A percentile compares a stretch with the other conserved stretches of the same genome.
phyloP scores from a whole-genome alignment of 2,113 vertebrate species.

The Numenius arquata region DNA sequence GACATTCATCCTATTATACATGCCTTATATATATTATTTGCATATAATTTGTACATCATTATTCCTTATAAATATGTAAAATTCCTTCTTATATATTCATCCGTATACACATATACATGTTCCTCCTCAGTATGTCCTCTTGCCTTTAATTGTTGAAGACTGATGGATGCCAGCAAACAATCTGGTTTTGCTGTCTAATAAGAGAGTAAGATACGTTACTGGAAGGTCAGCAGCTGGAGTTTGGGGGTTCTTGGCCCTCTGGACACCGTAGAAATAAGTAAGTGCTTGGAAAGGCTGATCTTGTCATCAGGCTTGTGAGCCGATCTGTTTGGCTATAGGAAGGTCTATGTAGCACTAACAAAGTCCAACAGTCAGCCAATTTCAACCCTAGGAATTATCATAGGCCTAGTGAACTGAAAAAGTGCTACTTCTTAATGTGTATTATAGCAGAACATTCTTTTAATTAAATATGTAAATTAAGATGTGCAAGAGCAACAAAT shows the following conservation, averaged over 20 bases:
- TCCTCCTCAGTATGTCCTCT: not conserved
- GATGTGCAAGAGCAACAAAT: not conserved
- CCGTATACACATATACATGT: no score
- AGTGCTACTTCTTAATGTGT: not conserved
- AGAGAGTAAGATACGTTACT: not conserved
- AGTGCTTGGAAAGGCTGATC: not conserved
- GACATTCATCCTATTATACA: not conserved
- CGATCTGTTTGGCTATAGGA: not conserved
- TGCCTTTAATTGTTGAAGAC: not conserved
- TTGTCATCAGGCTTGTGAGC: not conserved
- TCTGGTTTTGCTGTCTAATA: not conserved
- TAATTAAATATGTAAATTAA: not conserved
- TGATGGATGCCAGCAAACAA: not conserved
- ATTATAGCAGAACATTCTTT: not conserved
- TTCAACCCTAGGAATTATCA: conserved; percentile 11
- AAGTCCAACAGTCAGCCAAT: not conserved
- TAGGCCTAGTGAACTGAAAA: not conserved
- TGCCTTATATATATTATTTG: not conserved
- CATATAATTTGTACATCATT: not conserved
- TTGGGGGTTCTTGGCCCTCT: not conserved
- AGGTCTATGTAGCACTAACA: not conserved
- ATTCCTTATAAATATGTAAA: not conserved
- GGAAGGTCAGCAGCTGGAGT: not conserved
- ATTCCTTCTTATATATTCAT: not conserved
- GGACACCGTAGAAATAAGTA: not conserved